Conservation (phyloP, 92 coral and sea anemone species). For the Heliopora coerulea region DNA sequence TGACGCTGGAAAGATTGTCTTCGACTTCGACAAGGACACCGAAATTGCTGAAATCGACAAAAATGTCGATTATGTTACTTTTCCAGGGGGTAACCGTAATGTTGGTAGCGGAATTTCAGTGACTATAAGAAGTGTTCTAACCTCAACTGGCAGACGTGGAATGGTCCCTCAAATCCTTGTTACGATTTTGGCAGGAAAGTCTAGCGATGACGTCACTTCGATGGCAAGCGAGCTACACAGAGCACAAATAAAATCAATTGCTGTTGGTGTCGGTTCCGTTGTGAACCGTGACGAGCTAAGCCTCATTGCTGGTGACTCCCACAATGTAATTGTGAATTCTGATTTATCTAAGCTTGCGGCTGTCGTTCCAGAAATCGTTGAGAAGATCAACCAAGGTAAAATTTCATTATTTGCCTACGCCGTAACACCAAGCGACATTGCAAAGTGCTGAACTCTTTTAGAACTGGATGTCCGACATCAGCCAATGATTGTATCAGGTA, state of each 20-base stretch:
- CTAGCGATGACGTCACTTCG: slow-evolving; percentile 71
- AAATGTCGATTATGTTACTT: slow-evolving; percentile 59
- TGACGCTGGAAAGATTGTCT: slow-evolving; percentile 53
- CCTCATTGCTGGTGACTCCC: slow-evolving; percentile 55
- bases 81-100: slow-evolving; percentile 61
- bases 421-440: no score
- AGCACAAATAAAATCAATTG: slow-evolving; percentile 58
- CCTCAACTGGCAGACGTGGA: slow-evolving; percentile 64
- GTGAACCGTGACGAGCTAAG: slow-evolving; percentile 45
- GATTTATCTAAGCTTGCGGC: slow-evolving; percentile 47
- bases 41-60: slow-evolving; percentile 62
- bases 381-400: slow-evolving; percentile 22
- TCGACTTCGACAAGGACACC: slow-evolving; percentile 66
- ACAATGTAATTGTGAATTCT: slow-evolving; percentile 59
- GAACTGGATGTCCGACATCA: no score
- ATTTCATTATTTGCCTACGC: no score
- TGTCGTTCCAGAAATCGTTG: slow-evolving; percentile 23
- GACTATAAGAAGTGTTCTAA: slow-evolving; percentile 56
- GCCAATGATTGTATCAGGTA: no score
- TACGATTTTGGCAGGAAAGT: slow-evolving; percentile 66
- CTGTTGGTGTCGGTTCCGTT: slow-evolving; percentile 65
- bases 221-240: slow-evolving; percentile 58
- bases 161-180: slow-evolving; percentile 73
- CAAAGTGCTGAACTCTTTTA: no score
- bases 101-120: slow-evolving; percentile 65